Conservation (phyloP, 2,888 invertebrate species). For the Gandaritis pyraliata region DNA sequence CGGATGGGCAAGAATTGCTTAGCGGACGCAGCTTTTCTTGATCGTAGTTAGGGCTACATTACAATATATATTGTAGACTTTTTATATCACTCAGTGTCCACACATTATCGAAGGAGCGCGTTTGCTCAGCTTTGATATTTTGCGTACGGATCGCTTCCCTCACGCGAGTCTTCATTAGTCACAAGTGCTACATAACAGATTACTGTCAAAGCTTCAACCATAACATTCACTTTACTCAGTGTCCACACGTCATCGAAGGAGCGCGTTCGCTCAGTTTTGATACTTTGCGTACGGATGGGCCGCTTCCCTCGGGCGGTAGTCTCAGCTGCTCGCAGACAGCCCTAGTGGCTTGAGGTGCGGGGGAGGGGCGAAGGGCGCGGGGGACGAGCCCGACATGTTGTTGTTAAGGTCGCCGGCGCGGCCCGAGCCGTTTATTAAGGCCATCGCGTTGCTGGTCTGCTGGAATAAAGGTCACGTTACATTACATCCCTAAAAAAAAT, state of each 20-base stretch:
- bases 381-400: slow-evolving; percentile 86
- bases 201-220: background rate
- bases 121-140: slow-evolving; percentile 73
- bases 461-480: slow-evolving; percentile 21
- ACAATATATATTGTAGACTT: too few species aligned
- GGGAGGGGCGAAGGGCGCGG: slow-evolving; percentile 71
- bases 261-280: slow-evolving; percentile 64
- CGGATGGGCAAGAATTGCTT: too few species aligned
- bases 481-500: too few species aligned
- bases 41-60: too few species aligned
- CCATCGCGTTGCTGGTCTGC: slow-evolving; percentile 77
- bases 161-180: slow-evolving; percentile 70
- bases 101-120: slow-evolving; percentile 34
- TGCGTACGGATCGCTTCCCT: slow-evolving; percentile 77
- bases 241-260: slow-evolving; percentile 29
- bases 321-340: slow-evolving; percentile 87
- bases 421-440: slow-evolving; percentile 83
- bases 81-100: background rate
- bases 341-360: slow-evolving; percentile 85
- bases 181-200: background rate
- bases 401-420: slow-evolving; percentile 87
- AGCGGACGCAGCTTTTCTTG: too few species aligned
- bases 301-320: slow-evolving; percentile 78
- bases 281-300: slow-evolving; percentile 78
- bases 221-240: slow-evolving; percentile 3